Evolutionary conservation across 2,888 invertebrate species (phyloP).

Genomic region (Marronus borbonicus): DNA sequence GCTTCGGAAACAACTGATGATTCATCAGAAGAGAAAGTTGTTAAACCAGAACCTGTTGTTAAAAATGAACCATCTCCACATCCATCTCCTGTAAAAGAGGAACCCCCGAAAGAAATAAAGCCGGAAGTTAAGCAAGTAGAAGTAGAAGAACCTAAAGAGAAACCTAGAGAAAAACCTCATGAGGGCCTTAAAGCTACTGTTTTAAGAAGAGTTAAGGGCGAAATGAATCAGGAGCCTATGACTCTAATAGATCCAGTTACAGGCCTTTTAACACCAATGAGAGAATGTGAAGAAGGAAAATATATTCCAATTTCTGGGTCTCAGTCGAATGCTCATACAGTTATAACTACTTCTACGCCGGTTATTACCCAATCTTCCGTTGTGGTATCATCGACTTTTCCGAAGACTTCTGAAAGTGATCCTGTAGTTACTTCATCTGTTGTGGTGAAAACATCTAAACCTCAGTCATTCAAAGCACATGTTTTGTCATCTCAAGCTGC

Average conservation of each 20-base stretch:
- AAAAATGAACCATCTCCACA: conserved; percentile 50
- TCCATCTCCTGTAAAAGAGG: conserved; percentile 45
- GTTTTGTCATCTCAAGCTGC: conserved; percentile 73
- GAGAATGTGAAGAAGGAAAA: conserved; percentile 80
- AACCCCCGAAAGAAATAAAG: conserved; percentile 35
- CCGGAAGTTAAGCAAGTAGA: conserved; percentile 59
- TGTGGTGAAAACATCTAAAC: conserved; percentile 69
- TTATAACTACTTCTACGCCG: conserved; percentile 27
- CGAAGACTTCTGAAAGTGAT: conserved; percentile 21
- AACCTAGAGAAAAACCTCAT: conserved; percentile 62
- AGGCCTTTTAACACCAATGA: conserved; percentile 80
- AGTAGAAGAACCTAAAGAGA: conserved; percentile 57
- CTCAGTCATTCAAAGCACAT: conserved; percentile 77
- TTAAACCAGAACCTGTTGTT: conserved; percentile 60
- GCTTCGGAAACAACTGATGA: conserved; percentile 77
- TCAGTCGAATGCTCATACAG: conserved; percentile 21
- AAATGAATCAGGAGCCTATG: conserved; percentile 73
- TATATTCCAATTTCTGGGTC: conserved; percentile 74
- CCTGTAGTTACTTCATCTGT: conserved; percentile 50
- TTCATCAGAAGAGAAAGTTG: conserved; percentile 74
- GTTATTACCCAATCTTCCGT: conserved; percentile 31
- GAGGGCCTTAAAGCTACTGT: conserved; percentile 68
- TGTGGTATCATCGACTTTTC: conserved; percentile 20
- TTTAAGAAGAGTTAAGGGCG: conserved; percentile 68
- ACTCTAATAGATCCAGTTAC: conserved; percentile 84